Percentiles rank a stretch among this genome's conserved stretches.
These are phyloP conservation scores for Laspeyria flexula DNA, from an alignment of 2,888 invertebrate species.

Conservation along the genomic window DNA sequence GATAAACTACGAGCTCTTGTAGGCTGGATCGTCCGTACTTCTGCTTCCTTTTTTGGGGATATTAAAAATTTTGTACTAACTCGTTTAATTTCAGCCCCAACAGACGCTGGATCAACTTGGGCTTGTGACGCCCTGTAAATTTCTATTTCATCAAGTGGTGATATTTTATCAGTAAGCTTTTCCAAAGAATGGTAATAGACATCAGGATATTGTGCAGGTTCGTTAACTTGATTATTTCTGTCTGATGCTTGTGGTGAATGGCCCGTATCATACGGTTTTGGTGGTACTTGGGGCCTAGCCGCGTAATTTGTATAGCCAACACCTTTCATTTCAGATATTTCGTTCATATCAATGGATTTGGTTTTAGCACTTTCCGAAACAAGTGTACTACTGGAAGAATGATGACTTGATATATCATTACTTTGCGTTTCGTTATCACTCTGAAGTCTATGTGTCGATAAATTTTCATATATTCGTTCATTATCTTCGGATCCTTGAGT, in stretches of 20 bases:
- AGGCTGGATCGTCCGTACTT: constrained; percentile 76
- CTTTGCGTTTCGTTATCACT: constrained; percentile 51
- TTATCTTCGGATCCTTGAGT: constrained; percentile 47
- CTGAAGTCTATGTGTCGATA: constrained; percentile 51
- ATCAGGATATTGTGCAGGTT: constrained; percentile 59
- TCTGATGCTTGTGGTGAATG: constrained; percentile 40
- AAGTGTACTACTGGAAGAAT: constrained; percentile 76
- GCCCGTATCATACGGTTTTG: constrained; percentile 60
- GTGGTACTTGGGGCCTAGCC: constrained; percentile 67
- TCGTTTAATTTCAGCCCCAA: constrained; percentile 80
- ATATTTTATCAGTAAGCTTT: constrained; percentile 66
- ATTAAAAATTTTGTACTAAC: constrained; percentile 78
- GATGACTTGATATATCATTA: constrained; percentile 58
- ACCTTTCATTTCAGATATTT: constrained; percentile 37
- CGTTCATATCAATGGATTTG: constrained; percentile 34
- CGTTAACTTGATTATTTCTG: constrained; percentile 26
- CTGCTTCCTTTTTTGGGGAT: constrained; percentile 81
- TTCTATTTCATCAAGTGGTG: constrained; percentile 66
- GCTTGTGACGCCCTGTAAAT: constrained; percentile 68
- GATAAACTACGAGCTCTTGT: constrained; percentile 77
- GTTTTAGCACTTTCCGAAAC: constrained; percentile 69
- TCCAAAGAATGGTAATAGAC: constrained; percentile 80
- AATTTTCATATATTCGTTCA: constrained; percentile 77
- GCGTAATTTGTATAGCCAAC: constrained; percentile 45
- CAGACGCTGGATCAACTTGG: constrained; percentile 67